phyloP scores from a whole-genome alignment of 2,113 vertebrate species.

The Hyaena hyaena region DNA sequence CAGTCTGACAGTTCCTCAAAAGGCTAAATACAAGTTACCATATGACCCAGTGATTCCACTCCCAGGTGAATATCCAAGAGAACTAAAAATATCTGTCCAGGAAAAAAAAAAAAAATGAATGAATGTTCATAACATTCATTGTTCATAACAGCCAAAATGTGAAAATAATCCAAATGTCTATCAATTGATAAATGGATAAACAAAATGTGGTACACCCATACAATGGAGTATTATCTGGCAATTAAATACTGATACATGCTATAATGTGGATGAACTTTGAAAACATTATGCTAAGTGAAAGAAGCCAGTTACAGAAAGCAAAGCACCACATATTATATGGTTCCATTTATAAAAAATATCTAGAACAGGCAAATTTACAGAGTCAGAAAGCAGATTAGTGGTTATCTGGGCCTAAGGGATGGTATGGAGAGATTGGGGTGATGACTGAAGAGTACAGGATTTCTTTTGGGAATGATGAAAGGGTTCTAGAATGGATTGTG shows the following conservation, averaged over 20 bases:
- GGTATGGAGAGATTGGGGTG: not conserved
- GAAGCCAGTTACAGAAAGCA: not conserved
- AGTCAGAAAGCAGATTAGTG: not conserved
- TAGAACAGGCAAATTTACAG: not conserved
- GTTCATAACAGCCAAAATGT: not conserved
- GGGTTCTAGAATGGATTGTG: not conserved
- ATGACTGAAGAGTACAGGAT: not conserved
- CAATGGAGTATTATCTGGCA: not conserved
- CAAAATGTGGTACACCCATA: not conserved
- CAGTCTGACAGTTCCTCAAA: not conserved
- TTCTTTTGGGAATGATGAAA: not conserved
- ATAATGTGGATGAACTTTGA: not conserved
- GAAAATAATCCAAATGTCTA: slow-evolving; percentile 28
- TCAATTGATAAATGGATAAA: not conserved
- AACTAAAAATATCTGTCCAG: not conserved
- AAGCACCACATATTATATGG: not conserved
- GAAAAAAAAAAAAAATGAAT: not conserved
- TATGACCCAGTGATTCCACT: not conserved
- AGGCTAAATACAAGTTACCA: not conserved
- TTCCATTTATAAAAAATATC: not conserved
- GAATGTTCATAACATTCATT: not conserved
- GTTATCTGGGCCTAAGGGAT: not conserved
- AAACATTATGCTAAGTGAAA: not conserved
- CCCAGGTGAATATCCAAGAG: not conserved
- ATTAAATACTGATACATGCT: not conserved